These are phyloP conservation scores for Mesocricetus auratus DNA, from an alignment of 2,113 vertebrate species.

Conservation along the genomic window DNA sequence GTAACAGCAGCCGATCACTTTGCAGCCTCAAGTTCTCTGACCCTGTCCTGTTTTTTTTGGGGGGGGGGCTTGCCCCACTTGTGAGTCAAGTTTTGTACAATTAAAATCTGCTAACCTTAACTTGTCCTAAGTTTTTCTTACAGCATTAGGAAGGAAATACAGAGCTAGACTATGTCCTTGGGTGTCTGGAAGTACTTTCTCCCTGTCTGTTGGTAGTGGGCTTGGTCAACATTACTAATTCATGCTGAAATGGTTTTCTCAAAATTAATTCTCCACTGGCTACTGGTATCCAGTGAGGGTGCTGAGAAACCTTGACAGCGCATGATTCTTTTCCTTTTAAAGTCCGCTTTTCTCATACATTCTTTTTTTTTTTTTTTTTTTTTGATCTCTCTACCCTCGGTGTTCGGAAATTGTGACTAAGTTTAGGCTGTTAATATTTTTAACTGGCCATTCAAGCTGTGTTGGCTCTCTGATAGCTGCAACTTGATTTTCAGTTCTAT, in stretches of 20 bases:
- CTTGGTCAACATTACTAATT: background rate
- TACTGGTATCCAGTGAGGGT: background rate
- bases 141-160: background rate
- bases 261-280: background rate
- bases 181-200: background rate
- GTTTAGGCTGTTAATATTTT: background rate
- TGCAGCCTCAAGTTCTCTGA: background rate
- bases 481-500: background rate
- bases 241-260: background rate
- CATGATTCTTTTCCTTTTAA: background rate
- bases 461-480: background rate
- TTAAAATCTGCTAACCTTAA: background rate
- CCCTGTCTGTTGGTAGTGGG: background rate
- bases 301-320: background rate
- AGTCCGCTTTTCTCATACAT: background rate
- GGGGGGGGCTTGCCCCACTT: background rate
- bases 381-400: background rate
- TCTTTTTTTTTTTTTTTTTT: no score
- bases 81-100: background rate
- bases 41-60: background rate
- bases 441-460: background rate
- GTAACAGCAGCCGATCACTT: background rate
- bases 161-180: background rate
- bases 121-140: background rate
- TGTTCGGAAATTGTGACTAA: slow-evolving; percentile 11